Evolutionary conservation across 1,140 invertebrate genomes (phyloP).

Genomic region (Matsumurasca onukii): DNA sequence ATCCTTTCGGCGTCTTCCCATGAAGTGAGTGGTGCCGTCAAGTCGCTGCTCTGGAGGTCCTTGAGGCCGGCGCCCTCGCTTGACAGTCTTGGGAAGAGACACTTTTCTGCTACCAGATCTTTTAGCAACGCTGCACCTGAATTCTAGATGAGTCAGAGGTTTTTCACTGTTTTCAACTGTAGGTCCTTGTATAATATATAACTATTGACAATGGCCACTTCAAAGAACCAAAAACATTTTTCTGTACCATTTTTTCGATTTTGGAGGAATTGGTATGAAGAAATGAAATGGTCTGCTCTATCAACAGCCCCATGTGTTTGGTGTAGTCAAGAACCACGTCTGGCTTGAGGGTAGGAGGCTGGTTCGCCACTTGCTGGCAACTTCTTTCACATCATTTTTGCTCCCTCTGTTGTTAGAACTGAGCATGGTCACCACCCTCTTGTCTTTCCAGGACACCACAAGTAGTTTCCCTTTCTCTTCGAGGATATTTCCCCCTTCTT

Average conservation of each 20-base stretch:
- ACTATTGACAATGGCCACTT: conserved; percentile 19
- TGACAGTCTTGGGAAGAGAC: neutral
- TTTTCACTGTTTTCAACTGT: neutral
- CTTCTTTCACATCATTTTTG: neutral
- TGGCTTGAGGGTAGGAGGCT: conserved; percentile 33
- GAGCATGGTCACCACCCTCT: neutral
- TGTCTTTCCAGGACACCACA: conserved; percentile 1
- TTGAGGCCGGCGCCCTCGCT: neutral
- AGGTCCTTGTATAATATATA: neutral
- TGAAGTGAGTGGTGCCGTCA: neutral
- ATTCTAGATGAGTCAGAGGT: neutral
- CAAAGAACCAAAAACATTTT: conserved; percentile 37
- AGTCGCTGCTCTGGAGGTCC: neutral
- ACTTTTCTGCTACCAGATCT: neutral
- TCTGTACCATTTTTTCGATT: conserved; percentile 42
- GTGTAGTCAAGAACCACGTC: conserved; percentile 41
- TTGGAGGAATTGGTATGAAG: conserved; percentile 43
- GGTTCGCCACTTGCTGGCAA: neutral
- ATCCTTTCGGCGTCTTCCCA: neutral
- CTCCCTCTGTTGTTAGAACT: neutral
- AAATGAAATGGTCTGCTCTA: conserved; percentile 42
- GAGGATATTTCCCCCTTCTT: conserved; percentile 16
- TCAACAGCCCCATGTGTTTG: conserved; percentile 29
- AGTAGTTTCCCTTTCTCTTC: neutral
- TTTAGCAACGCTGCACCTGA: neutral